Conservation (phyloP, 2,888 invertebrate genomes). For the Meandrusa payeni region DNA sequence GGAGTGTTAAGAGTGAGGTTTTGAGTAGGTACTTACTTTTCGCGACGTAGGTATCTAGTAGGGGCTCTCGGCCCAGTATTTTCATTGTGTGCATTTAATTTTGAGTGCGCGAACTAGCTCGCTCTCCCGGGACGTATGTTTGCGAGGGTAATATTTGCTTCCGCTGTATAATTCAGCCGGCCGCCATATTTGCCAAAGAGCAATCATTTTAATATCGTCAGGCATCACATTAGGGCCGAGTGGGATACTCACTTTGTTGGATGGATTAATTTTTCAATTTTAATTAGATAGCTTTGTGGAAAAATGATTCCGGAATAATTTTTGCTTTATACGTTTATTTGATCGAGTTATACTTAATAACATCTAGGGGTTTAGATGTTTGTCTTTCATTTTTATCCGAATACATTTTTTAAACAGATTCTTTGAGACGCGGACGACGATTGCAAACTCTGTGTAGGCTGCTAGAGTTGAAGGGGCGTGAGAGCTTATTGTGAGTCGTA, state of each 20-base stretch:
- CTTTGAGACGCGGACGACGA: no score
- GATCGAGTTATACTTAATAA: conserved; percentile 16
- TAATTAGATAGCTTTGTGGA: conserved; percentile 42
- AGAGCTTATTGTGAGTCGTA: no score
- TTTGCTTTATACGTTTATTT: conserved; percentile 17
- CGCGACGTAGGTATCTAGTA: conserved; percentile 76
- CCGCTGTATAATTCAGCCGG: conserved; percentile 83
- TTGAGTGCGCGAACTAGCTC: conserved; percentile 83
- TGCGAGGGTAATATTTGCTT: conserved; percentile 82
- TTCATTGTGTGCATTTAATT: conserved; percentile 84
- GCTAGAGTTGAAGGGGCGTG: no score
- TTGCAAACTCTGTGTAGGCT: no score
- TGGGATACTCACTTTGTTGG: conserved; percentile 63
- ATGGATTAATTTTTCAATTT: conserved; percentile 71
- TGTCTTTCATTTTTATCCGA: no score
- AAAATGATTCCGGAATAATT: conserved; percentile 21
- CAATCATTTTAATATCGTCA: conserved; percentile 83
- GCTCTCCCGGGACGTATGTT: conserved; percentile 80
- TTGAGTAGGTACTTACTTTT: conserved; percentile 74
- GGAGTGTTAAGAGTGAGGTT: conserved; percentile 70
- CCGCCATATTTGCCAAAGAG: conserved; percentile 83
- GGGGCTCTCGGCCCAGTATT: conserved; percentile 75
- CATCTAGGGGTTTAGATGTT: no score
- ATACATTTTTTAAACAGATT: no score
- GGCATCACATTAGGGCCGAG: conserved; percentile 75